Base-by-base conservation (phyloP, 2,888 invertebrate species). In the Celastrina argiolus region DNA sequence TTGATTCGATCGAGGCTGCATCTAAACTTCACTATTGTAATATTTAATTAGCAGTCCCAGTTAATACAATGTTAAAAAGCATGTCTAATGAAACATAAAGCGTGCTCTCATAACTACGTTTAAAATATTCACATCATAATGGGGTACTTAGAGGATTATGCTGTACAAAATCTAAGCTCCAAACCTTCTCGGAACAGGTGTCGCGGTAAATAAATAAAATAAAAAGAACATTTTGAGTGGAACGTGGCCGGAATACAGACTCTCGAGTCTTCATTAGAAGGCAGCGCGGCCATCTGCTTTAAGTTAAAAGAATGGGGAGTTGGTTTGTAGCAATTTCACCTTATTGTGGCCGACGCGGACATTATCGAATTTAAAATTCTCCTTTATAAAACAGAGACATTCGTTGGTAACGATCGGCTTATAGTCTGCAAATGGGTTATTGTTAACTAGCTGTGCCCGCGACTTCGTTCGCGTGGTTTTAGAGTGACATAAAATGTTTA, bases 221-320 rank as follows among this genome's bases (percentile, higher is more conserved):
- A 59, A 34, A 36, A 59, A 59, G 59, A 34, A 31, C 59, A 59
- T 31, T 59, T 31, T 59, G 34, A 16, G 59, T 34, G 18, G 59
- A 31, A 59, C 59, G 59, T 59, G 59, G 18, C 12, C 18, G 59
- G 59, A 59, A 34, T 59, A 59, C 18, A 4, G 22, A 22, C 22
- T 16, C 3, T 34, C 31, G 28, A 31, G 58, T 59, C 59, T 12
- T 59, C 59, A 59, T 59, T 31, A 59, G 59, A 59, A 59, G 59
- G n/a, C 59, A 59, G 59, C 16, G 59, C 16, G 59, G 31, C 59
- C 59, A 59, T 59, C 59, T 59, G 59, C 59, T 59, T 59, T 59
- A 34, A 59, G 59, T 59, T 34, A 59, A 31, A 59, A 59, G 59
- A 59, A 59, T 59, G 59, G 34, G 34, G 31, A 58, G 28, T 58